Evolutionary conservation across 2,888 invertebrate species (phyloP), one percentile per base, ranked within the genome.

Genomic region (Meiosimyza platycephala): DNA sequence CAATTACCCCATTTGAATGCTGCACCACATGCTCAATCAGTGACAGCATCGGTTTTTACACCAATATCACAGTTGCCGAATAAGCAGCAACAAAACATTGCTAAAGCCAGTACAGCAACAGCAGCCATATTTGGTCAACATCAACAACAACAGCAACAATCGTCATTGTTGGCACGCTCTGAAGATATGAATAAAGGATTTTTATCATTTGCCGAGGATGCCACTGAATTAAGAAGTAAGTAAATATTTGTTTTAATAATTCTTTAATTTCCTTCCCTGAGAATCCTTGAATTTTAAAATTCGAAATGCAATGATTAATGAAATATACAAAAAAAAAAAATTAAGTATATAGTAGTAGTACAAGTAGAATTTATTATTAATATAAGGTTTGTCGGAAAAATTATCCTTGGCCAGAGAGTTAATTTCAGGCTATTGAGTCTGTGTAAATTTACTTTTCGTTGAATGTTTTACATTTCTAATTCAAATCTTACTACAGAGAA

Each of bases 111-210:
- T 65, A 76, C 72, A 40, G 72, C 77, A 71, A 76, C 77, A 47
- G 74, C 75, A 59, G 72, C 76, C 50, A 74, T 75, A 77, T 50
- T 77, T 76, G 51, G 62, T 78, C 75, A 63, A 77, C 78, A 60
- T 71, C 75, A 33, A 62, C 60, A 57, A 40, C 77, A 73, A 75
- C 68, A 75, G 51, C 75, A 76, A 93, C 94, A 75, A 22, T 2
- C 52, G 71, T 57, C 72, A 66, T 63, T 75, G 76, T 79, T 91
- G 93, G 87, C 93, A 95, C 80, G 92, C 47, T 57, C 15, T 50
- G 48, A 18, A 16, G 96, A 96, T 88, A 97, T 97, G 96, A 96
- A 94, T 90, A 94, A 94, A 88, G 95, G 94, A 88, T 97, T 93
- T 90, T 91, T 96, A 85, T 93, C 93, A 88, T 96, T 95, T 89